Base-by-base conservation (phyloP, 37 sponge, comb jelly and placozoan species). In the Dysidea cf. avara region DNA sequence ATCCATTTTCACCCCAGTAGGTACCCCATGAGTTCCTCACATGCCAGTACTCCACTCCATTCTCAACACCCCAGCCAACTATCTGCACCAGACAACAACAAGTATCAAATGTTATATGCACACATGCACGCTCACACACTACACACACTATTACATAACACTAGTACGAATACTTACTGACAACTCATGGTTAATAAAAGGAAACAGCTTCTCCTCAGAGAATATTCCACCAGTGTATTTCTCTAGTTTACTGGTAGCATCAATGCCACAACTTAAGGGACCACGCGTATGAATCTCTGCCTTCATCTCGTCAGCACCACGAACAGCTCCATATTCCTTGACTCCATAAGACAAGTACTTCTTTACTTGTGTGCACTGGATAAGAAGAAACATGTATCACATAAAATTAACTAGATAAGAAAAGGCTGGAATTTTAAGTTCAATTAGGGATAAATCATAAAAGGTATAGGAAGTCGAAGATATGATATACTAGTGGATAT, bases 51-150 rank as follows among this genome's bases (percentile, higher is more conserved):
- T 91, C 91, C 39, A 91, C 86, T 31, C 91, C 91, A 74, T 85
- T 82, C 77, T 91, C 91, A 13, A 91, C 91, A 36, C 91, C 91
- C 91, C 91, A 91, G 21, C 91, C 91, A 24, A 91, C 91, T 0
- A 91, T 74, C 64, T 77, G 72, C 3, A 36, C n/a, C 33, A 54
- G 1, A 37, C 35, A 7, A 34, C 21, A 54, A 64, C 20, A 31
- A 20, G 18, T 26, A 25, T 30, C 17, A 24, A 11, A 11, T 35
- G 56, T 54, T 5, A 3, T 29, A 58, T 58, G 20, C 21, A 73
- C 29, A 26, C 39, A 7, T 24, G 20, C 50, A 59, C 14, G 53
- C n/a, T 20, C 39, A 74, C 64, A 74, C 26, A 30, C 2, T 26
- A 65, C 17, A 2, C 30, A 34, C 32, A 63, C 36, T 17, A 67